Evolutionary conservation across 1,140 invertebrate genomes (phyloP).

Genomic region (Aphelinus certus): DNA sequence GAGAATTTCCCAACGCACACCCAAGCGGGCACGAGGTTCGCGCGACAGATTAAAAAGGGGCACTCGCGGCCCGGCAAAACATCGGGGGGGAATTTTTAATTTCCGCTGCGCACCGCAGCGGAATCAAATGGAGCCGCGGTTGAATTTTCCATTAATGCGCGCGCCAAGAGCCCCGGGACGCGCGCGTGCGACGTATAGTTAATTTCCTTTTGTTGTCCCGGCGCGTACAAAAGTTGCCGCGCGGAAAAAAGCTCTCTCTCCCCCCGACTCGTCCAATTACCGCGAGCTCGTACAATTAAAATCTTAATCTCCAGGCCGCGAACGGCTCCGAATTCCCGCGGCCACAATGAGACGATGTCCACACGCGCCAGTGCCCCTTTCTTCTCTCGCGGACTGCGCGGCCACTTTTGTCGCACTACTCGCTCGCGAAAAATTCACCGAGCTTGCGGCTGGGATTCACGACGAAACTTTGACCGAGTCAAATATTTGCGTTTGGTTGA

Average conservation of each 20-base stretch:
- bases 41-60: background rate
- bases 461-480: background rate
- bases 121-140: constrained; percentile 29
- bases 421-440: background rate
- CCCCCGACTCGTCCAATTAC: constrained; percentile 28
- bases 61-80: background rate
- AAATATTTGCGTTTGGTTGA: constrained; percentile 16
- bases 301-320: constrained; percentile 48
- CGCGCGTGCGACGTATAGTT: background rate
- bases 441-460: background rate
- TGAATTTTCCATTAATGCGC: constrained; percentile 28
- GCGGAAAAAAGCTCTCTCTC: background rate
- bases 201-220: constrained; percentile 25
- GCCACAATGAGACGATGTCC: constrained; percentile 17
- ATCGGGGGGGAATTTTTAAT: constrained; percentile 25
- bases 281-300: constrained; percentile 48
- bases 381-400: constrained; percentile 13
- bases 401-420: background rate
- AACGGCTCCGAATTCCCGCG: constrained; percentile 21
- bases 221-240: background rate
- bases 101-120: background rate
- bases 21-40: too few species aligned
- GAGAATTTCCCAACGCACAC: too few species aligned
- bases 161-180: background rate
- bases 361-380: background rate